phyloP scores from a whole-genome alignment of 2,888 invertebrate species.

The Latheticus oryzae region DNA sequence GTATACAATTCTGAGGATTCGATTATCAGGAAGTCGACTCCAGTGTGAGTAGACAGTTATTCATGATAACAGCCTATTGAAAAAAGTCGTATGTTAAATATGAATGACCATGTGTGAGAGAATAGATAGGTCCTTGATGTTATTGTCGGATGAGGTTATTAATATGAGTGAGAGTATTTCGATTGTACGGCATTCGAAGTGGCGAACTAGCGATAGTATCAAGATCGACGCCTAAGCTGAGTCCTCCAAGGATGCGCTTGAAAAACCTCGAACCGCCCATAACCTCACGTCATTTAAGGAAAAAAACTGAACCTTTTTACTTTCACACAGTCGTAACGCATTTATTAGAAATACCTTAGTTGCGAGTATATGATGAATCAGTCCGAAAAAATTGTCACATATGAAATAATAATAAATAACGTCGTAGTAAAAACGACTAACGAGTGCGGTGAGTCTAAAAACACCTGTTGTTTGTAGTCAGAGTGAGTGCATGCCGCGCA shows the following conservation, averaged over 20 bases:
- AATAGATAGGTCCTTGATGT: constrained; percentile 47
- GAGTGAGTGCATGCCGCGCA: constrained; percentile 54
- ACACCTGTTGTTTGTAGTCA: constrained; percentile 57
- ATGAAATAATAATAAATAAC: constrained; percentile 58
- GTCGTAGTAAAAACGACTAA: constrained; percentile 54
- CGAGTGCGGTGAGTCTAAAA: constrained; percentile 56
- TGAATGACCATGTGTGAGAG: constrained; percentile 56
- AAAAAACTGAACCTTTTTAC: constrained; percentile 26
- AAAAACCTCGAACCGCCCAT: constrained; percentile 28
- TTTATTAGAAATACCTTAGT: constrained; percentile 22
- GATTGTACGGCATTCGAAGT: constrained; percentile 53
- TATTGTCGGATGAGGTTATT: constrained; percentile 48
- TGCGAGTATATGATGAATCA: constrained; percentile 51
- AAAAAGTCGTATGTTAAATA: constrained; percentile 49
- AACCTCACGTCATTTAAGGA: constrained; percentile 28
- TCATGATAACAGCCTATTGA: no score
- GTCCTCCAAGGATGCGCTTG: constrained; percentile 26
- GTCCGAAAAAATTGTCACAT: constrained; percentile 54
- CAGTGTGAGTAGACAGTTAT: no score
- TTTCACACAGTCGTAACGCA: not conserved
- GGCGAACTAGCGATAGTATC: constrained; percentile 53
- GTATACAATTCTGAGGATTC: no score
- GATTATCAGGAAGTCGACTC: no score
- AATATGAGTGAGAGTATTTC: constrained; percentile 52
- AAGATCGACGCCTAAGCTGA: constrained; percentile 49